Base-by-base conservation (phyloP, 2,113 vertebrate species). In the Mixornis gularis region DNA sequence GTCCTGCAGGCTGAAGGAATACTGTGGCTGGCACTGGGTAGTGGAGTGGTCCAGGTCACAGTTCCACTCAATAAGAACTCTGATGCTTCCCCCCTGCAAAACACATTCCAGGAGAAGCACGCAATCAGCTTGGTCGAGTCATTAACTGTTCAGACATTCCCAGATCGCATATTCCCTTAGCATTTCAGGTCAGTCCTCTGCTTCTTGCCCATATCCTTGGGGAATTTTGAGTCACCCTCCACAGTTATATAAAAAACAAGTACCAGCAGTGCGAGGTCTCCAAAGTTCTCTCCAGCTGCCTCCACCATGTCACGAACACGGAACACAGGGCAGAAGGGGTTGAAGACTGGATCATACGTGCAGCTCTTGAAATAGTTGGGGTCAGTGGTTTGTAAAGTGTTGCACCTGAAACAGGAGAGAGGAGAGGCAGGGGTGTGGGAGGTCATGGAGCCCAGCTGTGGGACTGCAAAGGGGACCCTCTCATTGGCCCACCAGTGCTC, bases 301-400 rank as follows among this genome's bases (percentile, higher is more conserved):
- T 94, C 77, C 79, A 98, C 95, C 26, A 98, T 86, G 77, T 98
- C 96, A 53, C 83, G 93, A 12, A 98, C 87, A 53, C 89, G 89
- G 89, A 98, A 98, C n/a, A 98, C 49, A 0, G 98, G 98, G 63
- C 98, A 98, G 82, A 29, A 95, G 3, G 97, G 98, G 58, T 65
- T 96, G 63, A 83, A 81, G 34, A 34, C 3, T 0, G 95, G 89
- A 38, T 98, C 74, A 0, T 98, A 98, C 0, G 5, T 93, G 74
- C 98, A 98, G 70, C 55, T 92, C 93, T 97, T 98, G 95, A 98
- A 98, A 65, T 98, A 98, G 80, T 79, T 72, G 34, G 63, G 40
- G 41, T 98, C 96, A 53, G 18, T 88, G 27, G 97, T 98, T 63
- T 97, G 92, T 77, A 98, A 70, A 30, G 84, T 43, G 16, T 98